Evolutionary conservation across 2,888 invertebrate genomes (phyloP), one percentile per base, ranked within the genome.

Genomic region (Netelia virgata): DNA sequence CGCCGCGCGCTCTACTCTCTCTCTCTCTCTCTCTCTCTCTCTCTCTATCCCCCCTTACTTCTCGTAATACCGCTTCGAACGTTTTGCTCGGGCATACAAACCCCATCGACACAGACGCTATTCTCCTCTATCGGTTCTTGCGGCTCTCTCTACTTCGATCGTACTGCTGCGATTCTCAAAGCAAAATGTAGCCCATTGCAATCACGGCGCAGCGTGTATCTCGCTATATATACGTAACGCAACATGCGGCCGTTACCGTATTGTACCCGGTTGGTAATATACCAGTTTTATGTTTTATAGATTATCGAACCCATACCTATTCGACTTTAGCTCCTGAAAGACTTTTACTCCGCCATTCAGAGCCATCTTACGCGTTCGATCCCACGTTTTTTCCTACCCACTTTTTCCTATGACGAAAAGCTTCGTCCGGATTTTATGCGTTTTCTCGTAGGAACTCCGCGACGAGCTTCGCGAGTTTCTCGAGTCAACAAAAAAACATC

Each of bases 361-460:
- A 61, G 66, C 82, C 47, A 57, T 66, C 83, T 85, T 85, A 59
- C 43, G 55, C 66, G 63, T 57, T 28, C 80, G 86, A 74, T 86
- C 86, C 85, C 86, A 86, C 83, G 83, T 84, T 86, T 86, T 82
- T 84, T 66, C 6, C 14, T 8, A 18, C n/a, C 14, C 6, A 14
- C 59, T 78, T 72, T 47, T 18, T 63, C 59, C 28, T 41, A 18
- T n/a, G 53, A 73, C 55, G 57, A 43, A 82, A 72, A 76, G 61
- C 70, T 20, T 28, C 47, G 41, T 53, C 41, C n/a, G 53, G 57
- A 64, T 66, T 59, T 64, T 28, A 36, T 14, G 14, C 47, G 50
- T 16, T 14, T 18, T n/a, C 55, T 69, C 53, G 69, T 69, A 69
- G 63, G 69, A 47, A 28, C 5, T 28, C 28, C 28, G 28, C 28